These are phyloP conservation scores for Cenopis cana DNA, from an alignment of 2,888 invertebrate genomes.

Conservation along the genomic window DNA sequence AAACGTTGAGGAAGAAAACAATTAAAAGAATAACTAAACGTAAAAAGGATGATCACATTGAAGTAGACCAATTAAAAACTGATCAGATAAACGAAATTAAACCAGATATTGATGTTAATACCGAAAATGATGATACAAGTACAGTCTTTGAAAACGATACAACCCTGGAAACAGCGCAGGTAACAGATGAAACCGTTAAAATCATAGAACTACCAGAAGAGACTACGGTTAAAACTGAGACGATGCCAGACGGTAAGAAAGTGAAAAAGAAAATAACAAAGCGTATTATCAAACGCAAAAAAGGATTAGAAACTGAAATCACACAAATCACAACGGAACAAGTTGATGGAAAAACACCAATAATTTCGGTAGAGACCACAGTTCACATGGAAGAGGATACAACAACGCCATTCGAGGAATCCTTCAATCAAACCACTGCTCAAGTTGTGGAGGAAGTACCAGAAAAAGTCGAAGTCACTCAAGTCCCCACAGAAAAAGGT, in stretches of 20 bases:
- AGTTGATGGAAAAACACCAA: slow-evolving; percentile 56
- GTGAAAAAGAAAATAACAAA: slow-evolving; percentile 65
- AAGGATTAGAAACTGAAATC: neutral
- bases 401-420: neutral
- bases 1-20: neutral
- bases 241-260: slow-evolving; percentile 47
- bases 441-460: neutral
- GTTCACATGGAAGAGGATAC: neutral
- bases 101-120: neutral
- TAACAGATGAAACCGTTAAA: neutral
- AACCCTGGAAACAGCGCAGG: no score
- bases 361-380: slow-evolving; percentile 45
- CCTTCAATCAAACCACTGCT: neutral
- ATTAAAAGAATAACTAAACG: neutral
- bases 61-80: slow-evolving; percentile 31
- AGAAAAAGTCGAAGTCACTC: slow-evolving; percentile 3
- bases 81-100: slow-evolving; percentile 54
- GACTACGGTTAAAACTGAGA: neutral
- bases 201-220: slow-evolving; percentile 39
- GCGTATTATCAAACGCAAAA: slow-evolving; percentile 68
- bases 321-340: slow-evolving; percentile 48
- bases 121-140: no score
- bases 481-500: slow-evolving; percentile 24
- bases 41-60: neutral
- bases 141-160: no score